Percentiles rank a stretch among this genome's conserved stretches.
Conservation (phyloP, 1,140 invertebrate species). For the Calephelis nemesis region DNA sequence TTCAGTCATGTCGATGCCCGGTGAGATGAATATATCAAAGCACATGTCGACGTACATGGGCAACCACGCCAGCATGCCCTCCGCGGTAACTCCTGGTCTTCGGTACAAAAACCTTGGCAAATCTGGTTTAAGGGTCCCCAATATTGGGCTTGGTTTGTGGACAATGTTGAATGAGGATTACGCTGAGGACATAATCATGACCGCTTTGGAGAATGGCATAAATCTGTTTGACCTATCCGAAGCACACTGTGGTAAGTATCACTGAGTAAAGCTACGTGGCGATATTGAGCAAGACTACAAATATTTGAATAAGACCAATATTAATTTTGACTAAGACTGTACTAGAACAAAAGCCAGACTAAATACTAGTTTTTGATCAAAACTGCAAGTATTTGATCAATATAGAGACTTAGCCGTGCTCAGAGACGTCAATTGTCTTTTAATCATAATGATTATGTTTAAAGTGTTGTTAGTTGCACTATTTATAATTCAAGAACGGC, state of each 20-base stretch:
- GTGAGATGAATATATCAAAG: conserved; percentile 64
- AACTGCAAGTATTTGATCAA: too few species aligned
- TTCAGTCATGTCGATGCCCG: conserved; percentile 37
- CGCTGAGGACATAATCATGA: conserved; percentile 94
- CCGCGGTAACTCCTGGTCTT: conserved; percentile 86
- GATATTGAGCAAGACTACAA: too few species aligned
- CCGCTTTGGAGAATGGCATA: conserved; percentile 96
- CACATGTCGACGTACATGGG: conserved; percentile 69
- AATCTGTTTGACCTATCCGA: conserved; percentile 98
- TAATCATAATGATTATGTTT: too few species aligned
- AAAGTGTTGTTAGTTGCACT: too few species aligned
- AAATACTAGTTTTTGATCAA: too few species aligned
- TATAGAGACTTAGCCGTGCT: too few species aligned
- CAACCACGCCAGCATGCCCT: conserved; percentile 69
- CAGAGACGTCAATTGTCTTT: too few species aligned
- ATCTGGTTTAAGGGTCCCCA: conserved; percentile 94
- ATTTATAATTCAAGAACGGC: too few species aligned
- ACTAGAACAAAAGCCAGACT: too few species aligned
- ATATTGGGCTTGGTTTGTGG: conserved; percentile 95
- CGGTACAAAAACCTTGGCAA: conserved; percentile 95
- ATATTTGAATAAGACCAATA: too few species aligned
- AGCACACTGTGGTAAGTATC: conserved; percentile 87
- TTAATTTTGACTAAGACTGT: too few species aligned
- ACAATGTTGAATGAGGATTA: conserved; percentile 92
- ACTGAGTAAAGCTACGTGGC: neutral